phyloP scores from a whole-genome alignment of 2,797 vertebrate genomes.

The Neosilurus hyrtlii region DNA sequence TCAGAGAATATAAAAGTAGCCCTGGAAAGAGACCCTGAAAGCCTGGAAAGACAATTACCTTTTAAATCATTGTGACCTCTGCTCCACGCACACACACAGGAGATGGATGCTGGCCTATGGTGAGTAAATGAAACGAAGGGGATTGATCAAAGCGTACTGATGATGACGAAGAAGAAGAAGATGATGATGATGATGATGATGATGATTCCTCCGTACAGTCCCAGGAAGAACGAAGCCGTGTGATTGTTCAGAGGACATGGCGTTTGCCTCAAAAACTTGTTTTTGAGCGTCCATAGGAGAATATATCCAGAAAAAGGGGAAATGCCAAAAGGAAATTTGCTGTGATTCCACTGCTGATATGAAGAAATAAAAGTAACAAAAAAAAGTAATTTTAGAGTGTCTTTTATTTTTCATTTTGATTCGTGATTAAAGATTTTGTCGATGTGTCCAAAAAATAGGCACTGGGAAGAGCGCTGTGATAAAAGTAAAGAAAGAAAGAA shows the following conservation, averaged over 20 bases:
- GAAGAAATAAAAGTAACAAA: too few relatives aligned
- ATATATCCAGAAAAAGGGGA: too few relatives aligned
- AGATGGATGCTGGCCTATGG: not conserved
- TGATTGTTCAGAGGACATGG: not conserved
- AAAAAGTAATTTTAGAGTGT: too few relatives aligned
- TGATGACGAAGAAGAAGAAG: not conserved
- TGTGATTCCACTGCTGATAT: too few relatives aligned
- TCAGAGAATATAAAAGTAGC: not conserved
- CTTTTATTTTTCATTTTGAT: too few relatives aligned
- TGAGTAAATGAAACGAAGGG: not conserved
- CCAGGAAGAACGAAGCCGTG: not conserved
- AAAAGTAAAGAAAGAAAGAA: too few relatives aligned
- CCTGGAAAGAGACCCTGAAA: not conserved
- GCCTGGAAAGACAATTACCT: not conserved
- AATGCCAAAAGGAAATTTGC: too few relatives aligned
- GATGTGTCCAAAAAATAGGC: too few relatives aligned
- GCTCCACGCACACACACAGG: not conserved
- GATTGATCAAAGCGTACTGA: conserved; percentile 8
- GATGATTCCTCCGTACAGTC: not conserved
- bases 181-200: not conserved
- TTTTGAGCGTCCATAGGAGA: not conserved
- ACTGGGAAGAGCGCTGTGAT: too few relatives aligned
- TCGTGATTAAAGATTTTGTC: too few relatives aligned
- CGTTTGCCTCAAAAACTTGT: not conserved
- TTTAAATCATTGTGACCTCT: not conserved